phyloP scores from a whole-genome alignment of 2,888 invertebrate species.

The Lathronympha strigana region DNA sequence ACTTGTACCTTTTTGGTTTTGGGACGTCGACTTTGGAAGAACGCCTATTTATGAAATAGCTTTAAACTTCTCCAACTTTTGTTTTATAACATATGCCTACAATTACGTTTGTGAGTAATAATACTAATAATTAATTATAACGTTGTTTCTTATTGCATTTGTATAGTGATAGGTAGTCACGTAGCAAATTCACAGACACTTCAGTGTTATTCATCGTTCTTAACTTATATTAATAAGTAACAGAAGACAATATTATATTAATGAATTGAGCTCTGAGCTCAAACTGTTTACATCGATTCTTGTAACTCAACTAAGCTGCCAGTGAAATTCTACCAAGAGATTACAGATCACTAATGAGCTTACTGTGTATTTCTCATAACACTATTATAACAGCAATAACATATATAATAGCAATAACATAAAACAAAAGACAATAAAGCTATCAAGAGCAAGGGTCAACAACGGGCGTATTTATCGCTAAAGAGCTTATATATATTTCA shows the following conservation, averaged over 20 bases:
- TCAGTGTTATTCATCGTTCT: too few relatives aligned
- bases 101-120: constrained; percentile 65
- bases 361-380: neutral
- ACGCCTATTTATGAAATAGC: constrained; percentile 61
- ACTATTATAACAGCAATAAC: neutral
- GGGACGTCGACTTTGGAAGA: constrained; percentile 53
- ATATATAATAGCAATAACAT: neutral
- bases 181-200: too few relatives aligned
- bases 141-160: neutral
- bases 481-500: neutral
- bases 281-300: too few relatives aligned
- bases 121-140: too few relatives aligned
- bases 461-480: neutral
- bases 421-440: neutral
- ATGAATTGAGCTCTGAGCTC: too few relatives aligned
- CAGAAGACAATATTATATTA: too few relatives aligned
- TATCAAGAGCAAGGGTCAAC: neutral
- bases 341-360: neutral
- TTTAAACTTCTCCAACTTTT: constrained; percentile 54
- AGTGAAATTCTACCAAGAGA: neutral
- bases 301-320: neutral
- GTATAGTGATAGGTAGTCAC: neutral
- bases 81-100: constrained; percentile 50
- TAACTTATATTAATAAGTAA: too few relatives aligned
- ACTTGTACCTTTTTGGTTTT: constrained; percentile 62